phyloP scores from a whole-genome alignment of 2,113 vertebrate genomes.

The Athene noctua region DNA sequence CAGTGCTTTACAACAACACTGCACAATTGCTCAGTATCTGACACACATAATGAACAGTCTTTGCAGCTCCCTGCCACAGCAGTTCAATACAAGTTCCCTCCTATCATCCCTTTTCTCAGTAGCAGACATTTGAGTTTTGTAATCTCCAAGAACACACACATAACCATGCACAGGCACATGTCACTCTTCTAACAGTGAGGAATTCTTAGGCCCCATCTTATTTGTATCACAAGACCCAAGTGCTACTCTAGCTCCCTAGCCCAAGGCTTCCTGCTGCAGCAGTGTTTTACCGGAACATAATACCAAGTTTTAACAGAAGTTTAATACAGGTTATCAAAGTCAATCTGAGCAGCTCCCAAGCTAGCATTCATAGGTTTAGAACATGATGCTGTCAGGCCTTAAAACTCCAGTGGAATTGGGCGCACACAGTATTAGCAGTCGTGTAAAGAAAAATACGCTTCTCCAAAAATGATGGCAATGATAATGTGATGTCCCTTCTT shows the following conservation, averaged over 20 bases:
- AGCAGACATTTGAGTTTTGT: not conserved
- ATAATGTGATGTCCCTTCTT: not conserved
- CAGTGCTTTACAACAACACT: not conserved
- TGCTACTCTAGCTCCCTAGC: not conserved
- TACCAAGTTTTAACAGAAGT: not conserved
- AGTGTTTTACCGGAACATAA: rapidly evolving
- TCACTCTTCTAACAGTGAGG: not conserved
- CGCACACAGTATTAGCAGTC: not conserved
- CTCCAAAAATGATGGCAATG: rapidly evolving
- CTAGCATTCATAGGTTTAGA: not conserved
- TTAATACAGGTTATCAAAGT: not conserved
- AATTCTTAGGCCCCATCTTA: not conserved
- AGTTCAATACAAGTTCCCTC: not conserved
- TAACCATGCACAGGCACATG: rapidly evolving
- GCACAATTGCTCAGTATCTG: not conserved
- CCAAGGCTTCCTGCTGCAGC: not conserved
- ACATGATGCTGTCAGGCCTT: not conserved
- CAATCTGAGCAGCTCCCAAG: not conserved
- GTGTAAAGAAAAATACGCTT: not conserved
- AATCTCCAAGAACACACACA: not conserved
- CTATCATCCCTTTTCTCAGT: not conserved
- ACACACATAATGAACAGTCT: not conserved
- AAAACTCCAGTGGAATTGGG: not conserved
- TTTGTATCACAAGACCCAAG: not conserved
- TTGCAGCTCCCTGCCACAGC: not conserved